Conservation (phyloP, 2,113 vertebrate species). For the Ptyas mucosa region DNA sequence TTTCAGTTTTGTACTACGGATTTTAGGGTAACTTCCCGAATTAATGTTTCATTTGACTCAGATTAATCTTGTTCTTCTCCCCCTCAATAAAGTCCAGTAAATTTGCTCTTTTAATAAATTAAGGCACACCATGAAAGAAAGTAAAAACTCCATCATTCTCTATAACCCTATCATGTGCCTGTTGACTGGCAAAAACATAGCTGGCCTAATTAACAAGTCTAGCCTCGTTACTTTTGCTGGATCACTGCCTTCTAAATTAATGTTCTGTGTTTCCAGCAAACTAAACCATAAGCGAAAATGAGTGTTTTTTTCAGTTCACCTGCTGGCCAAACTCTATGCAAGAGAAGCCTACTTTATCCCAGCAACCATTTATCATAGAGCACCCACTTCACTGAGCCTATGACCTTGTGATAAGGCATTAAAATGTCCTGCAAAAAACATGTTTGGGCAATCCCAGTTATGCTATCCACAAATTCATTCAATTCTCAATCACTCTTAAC, state of each 20-base stretch:
- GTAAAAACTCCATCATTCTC: conserved; percentile 5
- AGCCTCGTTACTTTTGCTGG: conserved; percentile 37
- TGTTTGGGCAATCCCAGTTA: background rate
- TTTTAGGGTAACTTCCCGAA: background rate
- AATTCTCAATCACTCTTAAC: background rate
- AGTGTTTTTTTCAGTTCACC: background rate
- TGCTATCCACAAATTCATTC: background rate
- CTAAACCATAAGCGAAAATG: background rate
- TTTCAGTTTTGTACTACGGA: background rate
- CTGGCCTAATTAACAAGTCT: conserved; percentile 42
- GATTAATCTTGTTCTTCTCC: background rate
- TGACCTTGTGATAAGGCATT: conserved; percentile 11
- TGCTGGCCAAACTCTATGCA: background rate
- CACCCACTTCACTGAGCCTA: background rate
- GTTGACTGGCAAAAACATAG: conserved; percentile 30
- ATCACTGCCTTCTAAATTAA: conserved; percentile 37
- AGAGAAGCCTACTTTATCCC: fast-evolving
- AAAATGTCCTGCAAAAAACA: conserved; percentile 1
- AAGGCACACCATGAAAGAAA: background rate
- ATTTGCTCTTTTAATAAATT: fast-evolving
- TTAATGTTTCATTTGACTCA: background rate
- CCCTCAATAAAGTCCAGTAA: background rate
- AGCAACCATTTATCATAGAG: background rate
- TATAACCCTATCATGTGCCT: fast-evolving
- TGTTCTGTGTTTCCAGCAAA: conserved; percentile 30